A percentile compares a stretch with the other conserved stretches of the same genome.
These are phyloP conservation scores for Athene noctua DNA, from an alignment of 2,113 vertebrate genomes.

Conservation along the genomic window DNA sequence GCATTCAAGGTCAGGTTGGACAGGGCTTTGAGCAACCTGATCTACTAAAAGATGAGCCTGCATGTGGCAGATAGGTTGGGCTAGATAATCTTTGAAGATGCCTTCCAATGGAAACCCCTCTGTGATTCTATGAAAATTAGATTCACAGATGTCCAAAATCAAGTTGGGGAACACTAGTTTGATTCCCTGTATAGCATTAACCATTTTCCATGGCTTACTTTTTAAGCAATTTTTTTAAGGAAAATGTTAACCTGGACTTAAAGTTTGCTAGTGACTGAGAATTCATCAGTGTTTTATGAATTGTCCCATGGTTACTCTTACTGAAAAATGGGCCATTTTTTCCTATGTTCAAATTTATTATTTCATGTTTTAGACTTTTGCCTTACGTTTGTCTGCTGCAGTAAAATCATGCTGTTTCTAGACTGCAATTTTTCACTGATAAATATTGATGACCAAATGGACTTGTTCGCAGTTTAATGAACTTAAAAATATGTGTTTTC, in stretches of 20 bases:
- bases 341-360: not conserved
- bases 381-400: not conserved
- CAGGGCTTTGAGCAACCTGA: not conserved
- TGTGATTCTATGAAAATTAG: not conserved
- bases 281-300: not conserved
- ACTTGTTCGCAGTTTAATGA: not conserved
- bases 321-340: not conserved
- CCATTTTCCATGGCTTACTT: not conserved
- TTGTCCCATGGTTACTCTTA: not conserved
- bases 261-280: not conserved
- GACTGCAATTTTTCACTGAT: not conserved
- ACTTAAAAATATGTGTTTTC: not conserved
- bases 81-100: not conserved
- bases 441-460: not conserved
- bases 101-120: not conserved
- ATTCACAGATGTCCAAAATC: not conserved
- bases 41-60: not conserved
- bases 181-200: not conserved
- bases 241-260: not conserved
- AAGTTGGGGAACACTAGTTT: not conserved
- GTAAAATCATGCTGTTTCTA: not conserved
- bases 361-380: not conserved
- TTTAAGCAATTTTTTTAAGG: not conserved
- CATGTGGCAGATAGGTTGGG: accelerated
- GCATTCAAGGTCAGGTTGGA: not conserved